phyloP scores from a whole-genome alignment of 2,113 vertebrate species.

The Pelodiscus sinensis region DNA sequence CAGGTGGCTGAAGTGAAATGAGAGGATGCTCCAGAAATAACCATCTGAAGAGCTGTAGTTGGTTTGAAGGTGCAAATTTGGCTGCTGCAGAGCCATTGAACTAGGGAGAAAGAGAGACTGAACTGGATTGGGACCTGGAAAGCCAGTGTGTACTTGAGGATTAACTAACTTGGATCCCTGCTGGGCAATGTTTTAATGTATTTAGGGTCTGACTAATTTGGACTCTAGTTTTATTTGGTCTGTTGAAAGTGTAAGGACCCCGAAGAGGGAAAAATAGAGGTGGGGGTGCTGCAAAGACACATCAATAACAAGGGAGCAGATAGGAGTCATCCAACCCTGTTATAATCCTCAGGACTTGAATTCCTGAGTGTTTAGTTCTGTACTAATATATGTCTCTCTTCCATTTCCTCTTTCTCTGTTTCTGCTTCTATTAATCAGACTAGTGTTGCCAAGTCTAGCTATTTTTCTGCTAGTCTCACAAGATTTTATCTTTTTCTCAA shows the following conservation, averaged over 20 bases:
- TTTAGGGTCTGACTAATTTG: not conserved
- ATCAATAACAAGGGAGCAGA: not conserved
- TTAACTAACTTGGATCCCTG: not conserved
- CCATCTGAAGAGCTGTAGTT: not conserved
- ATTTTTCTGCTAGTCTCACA: not conserved
- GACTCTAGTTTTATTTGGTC: not conserved
- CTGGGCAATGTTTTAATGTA: not conserved
- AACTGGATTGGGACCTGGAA: not conserved
- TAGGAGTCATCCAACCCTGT: not conserved
- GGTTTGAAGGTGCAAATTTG: not conserved
- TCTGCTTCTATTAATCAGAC: fast-evolving
- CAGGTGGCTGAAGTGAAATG: not conserved
- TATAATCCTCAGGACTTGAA: not conserved
- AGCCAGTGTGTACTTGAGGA: not conserved
- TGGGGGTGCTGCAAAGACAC: not conserved
- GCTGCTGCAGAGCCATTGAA: not conserved
- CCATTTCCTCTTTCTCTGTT: not conserved
- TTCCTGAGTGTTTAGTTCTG: not conserved
- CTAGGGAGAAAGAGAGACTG: not conserved
- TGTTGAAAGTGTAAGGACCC: not conserved
- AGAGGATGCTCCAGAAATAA: not conserved
- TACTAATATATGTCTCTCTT: not conserved
- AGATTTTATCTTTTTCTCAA: not conserved
- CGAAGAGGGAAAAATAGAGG: not conserved
- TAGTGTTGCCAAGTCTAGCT: fast-evolving